phyloP scores from a whole-genome alignment of 2,113 vertebrate species.

The Todiramphus chloris region DNA sequence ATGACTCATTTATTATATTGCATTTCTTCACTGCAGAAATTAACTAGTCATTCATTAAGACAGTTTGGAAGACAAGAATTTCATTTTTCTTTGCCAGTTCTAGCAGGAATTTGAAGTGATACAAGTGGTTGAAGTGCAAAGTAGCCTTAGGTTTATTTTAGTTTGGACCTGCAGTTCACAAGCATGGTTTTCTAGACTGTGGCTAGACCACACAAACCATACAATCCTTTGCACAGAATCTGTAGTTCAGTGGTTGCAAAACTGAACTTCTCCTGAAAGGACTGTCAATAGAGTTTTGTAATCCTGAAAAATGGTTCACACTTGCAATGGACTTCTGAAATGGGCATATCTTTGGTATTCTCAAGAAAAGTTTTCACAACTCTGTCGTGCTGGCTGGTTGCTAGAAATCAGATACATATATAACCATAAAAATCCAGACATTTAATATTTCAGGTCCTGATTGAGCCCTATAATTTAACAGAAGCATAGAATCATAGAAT shows the following conservation, averaged over 20 bases:
- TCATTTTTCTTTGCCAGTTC: neutral
- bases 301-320: neutral
- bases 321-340: neutral
- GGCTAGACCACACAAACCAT: neutral
- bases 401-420: neutral
- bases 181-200: neutral
- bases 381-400: neutral
- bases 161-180: neutral
- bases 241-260: neutral
- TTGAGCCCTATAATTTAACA: neutral
- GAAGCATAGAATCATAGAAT: neutral
- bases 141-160: neutral
- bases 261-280: neutral
- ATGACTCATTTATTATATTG: slow-evolving; percentile 51
- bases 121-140: neutral
- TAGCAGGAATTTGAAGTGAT: neutral
- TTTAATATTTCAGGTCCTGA: neutral
- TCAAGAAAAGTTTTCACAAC: neutral
- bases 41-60: slow-evolving; percentile 7
- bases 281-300: neutral
- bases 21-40: slow-evolving; percentile 31
- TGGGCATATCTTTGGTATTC: neutral
- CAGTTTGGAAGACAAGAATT: neutral
- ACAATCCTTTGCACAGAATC: neutral
- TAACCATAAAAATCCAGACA: neutral